These are phyloP conservation scores for Origma solitaria DNA, from an alignment of 2,113 vertebrate species.

Conservation along the genomic window DNA sequence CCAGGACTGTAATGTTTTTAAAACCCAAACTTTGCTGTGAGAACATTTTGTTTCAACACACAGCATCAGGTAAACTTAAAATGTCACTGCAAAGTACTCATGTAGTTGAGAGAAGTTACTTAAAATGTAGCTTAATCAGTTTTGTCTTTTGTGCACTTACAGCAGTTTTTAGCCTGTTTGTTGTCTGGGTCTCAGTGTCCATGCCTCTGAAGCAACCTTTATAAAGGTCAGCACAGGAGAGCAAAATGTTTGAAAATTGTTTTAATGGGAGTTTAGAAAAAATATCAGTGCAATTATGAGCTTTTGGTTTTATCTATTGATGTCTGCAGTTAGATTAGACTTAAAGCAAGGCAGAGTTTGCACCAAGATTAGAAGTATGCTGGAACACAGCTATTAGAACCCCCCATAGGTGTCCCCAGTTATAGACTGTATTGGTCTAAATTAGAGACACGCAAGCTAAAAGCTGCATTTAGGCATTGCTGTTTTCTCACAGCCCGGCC, in stretches of 20 bases:
- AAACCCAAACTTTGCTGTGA: background rate
- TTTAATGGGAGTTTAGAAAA: background rate
- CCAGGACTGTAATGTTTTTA: background rate
- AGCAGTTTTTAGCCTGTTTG: background rate
- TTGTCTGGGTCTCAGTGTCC: background rate
- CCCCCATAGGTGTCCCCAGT: background rate
- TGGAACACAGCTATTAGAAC: background rate
- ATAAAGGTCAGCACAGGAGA: background rate
- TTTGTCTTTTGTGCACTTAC: background rate
- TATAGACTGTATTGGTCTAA: background rate
- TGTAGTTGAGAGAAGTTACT: background rate
- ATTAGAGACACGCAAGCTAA: background rate
- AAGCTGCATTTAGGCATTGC: background rate
- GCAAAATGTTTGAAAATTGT: background rate
- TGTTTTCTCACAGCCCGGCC: slow-evolving; percentile 79
- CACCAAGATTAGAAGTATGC: background rate
- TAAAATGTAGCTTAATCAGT: background rate
- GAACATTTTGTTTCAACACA: background rate
- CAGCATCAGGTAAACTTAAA: background rate
- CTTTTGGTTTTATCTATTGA: background rate
- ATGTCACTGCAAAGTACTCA: background rate
- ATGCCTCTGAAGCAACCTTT: background rate
- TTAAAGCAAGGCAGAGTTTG: background rate
- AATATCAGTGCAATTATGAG: background rate
- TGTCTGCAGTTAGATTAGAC: background rate